These are phyloP conservation scores for Ammospiza maritima DNA, from an alignment of 2,797 vertebrate genomes.

Conservation along the genomic window DNA sequence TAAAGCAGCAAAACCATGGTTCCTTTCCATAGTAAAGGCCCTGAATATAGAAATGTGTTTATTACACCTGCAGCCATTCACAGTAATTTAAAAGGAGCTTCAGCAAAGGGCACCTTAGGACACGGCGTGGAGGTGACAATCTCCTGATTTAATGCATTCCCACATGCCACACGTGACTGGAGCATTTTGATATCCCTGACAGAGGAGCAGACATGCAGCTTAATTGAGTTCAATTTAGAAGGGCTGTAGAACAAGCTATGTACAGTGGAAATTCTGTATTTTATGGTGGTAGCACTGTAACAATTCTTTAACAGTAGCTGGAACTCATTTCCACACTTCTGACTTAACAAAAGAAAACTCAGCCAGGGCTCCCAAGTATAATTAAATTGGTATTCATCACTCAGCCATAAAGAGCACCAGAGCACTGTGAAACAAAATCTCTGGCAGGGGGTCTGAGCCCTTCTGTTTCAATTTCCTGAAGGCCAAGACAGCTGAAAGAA, in stretches of 20 bases:
- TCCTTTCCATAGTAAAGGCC: not conserved
- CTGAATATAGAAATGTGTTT: not conserved
- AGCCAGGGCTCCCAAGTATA: slow-evolving; percentile 18
- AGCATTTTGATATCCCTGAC: slow-evolving; percentile 5
- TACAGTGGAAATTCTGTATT: slow-evolving; percentile 22
- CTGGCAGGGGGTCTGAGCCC: not conserved
- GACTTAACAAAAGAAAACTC: slow-evolving; percentile 39
- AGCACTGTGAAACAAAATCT: slow-evolving; percentile 12
- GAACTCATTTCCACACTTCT: slow-evolving; percentile 53
- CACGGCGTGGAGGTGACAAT: not conserved
- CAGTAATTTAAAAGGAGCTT: not conserved
- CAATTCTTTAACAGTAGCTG: slow-evolving; percentile 28
- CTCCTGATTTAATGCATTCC: slow-evolving; percentile 36
- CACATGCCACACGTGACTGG: not conserved
- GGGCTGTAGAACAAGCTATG: slow-evolving; percentile 26
- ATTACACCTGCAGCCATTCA: not conserved
- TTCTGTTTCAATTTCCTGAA: slow-evolving; percentile 50
- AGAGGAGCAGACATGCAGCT: slow-evolving; percentile 4
- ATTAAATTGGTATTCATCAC: slow-evolving; percentile 49
- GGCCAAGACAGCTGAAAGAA: slow-evolving; percentile 6
- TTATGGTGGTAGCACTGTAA: not conserved
- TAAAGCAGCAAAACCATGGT: not conserved
- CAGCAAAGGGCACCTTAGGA: slow-evolving; percentile 20
- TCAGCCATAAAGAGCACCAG: not conserved
- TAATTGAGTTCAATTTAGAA: slow-evolving; percentile 44